These are phyloP conservation scores for Thereva nobilitata DNA, from an alignment of 2,888 invertebrate genomes.

Conservation along the genomic window DNA sequence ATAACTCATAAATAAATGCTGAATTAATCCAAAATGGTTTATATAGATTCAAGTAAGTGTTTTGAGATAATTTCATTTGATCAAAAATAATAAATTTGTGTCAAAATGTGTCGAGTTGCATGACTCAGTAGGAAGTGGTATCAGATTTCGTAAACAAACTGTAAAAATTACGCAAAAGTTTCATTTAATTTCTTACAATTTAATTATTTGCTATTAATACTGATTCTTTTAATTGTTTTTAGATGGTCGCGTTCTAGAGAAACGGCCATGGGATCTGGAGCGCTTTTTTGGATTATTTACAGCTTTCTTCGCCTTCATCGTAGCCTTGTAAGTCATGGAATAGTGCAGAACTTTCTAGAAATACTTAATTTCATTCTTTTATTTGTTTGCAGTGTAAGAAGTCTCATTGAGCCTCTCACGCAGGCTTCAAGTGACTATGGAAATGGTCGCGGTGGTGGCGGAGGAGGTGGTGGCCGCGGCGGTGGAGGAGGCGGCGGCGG, in stretches of 20 bases:
- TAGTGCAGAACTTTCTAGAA: background rate
- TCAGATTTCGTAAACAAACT: too few species aligned
- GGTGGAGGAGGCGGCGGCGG: conserved; percentile 20
- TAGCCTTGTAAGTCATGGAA: conserved; percentile 31
- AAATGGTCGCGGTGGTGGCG: background rate
- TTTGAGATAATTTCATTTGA: too few species aligned
- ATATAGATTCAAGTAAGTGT: too few species aligned
- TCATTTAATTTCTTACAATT: too few species aligned
- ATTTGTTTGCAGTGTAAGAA: background rate
- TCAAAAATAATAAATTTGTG: too few species aligned
- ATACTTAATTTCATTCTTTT: too few species aligned
- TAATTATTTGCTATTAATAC: too few species aligned
- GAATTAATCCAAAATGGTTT: too few species aligned
- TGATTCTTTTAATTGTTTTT: background rate
- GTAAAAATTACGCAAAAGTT: too few species aligned
- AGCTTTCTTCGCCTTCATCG: conserved; percentile 15
- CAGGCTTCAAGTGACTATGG: background rate
- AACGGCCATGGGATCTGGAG: conserved; percentile 16
- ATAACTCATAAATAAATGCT: too few species aligned
- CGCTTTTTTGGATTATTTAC: conserved; percentile 18
- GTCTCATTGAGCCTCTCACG: conserved; percentile 25
- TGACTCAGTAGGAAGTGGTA: too few species aligned
- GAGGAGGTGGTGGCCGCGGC: conserved; percentile 13
- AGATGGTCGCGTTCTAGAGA: conserved; percentile 27
- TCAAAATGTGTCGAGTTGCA: too few species aligned